A percentile compares a stretch with the other conserved stretches of the same genome.
These are phyloP conservation scores for Meriones unguiculatus DNA, from an alignment of 2,113 vertebrate genomes.

Conservation along the genomic window DNA sequence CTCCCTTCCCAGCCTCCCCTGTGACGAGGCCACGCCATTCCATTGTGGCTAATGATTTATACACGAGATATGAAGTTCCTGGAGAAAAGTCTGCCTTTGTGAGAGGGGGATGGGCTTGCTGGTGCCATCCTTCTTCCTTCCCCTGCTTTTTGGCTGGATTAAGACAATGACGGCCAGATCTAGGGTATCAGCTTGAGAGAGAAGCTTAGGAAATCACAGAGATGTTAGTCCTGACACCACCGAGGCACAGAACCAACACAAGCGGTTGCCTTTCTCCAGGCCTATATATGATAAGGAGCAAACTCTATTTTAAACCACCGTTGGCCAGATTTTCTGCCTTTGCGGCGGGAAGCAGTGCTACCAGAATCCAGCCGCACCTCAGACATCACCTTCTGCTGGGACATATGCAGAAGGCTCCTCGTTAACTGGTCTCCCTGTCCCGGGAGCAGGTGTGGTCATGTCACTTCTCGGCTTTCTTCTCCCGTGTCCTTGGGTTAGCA, in stretches of 20 bases:
- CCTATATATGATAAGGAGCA: slow-evolving; percentile 23
- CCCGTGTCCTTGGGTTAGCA: not conserved
- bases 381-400: slow-evolving; percentile 43
- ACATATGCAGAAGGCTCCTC: slow-evolving; percentile 35
- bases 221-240: not conserved
- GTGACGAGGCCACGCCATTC: not conserved
- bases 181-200: not conserved
- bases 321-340: slow-evolving; percentile 55
- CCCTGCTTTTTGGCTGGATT: slow-evolving; percentile 22
- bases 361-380: slow-evolving; percentile 45
- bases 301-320: slow-evolving; percentile 37
- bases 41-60: not conserved
- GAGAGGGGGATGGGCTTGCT: not conserved
- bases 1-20: slow-evolving; percentile 13
- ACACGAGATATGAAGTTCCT: slow-evolving; percentile 22
- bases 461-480: slow-evolving; percentile 40
- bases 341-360: slow-evolving; percentile 52
- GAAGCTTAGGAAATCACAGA: slow-evolving; percentile 30
- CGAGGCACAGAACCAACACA: not conserved
- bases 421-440: not conserved
- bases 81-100: slow-evolving; percentile 7
- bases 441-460: not conserved
- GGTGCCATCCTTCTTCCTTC: not conserved
- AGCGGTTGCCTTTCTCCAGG: slow-evolving; percentile 38
- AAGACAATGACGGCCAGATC: slow-evolving; percentile 3